Percentiles rank a stretch among this genome's conserved stretches.
Conservation (phyloP, 1,140 invertebrate genomes). For the Frieseomelitta varia region DNA sequence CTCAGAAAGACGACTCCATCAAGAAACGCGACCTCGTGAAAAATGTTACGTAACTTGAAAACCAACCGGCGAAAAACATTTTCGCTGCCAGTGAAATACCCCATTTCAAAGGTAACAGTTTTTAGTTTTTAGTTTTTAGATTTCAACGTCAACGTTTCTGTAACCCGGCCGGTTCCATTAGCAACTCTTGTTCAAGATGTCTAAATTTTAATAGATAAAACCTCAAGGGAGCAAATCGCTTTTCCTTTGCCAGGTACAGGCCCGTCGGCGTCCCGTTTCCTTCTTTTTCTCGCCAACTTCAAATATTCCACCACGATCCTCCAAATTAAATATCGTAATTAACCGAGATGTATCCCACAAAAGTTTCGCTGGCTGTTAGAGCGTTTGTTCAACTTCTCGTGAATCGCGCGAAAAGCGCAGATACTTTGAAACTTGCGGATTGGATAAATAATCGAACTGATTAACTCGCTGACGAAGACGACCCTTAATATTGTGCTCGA, state of each 20-base stretch:
- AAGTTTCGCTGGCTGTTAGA: not conserved
- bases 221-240: not conserved
- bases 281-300: not conserved
- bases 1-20: not conserved
- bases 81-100: conserved; percentile 11
- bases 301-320: not conserved
- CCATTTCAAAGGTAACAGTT: conserved; percentile 22
- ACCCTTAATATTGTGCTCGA: no score
- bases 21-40: conserved; percentile 5
- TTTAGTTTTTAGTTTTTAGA: not conserved
- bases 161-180: not conserved
- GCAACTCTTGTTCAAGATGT: not conserved
- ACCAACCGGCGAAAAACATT: conserved; percentile 8
- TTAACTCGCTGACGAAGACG: not conserved
- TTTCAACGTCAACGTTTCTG: conserved; percentile 15
- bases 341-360: not conserved
- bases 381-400: not conserved
- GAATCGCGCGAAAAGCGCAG: not conserved
- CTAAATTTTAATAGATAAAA: conserved; percentile 11
- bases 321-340: not conserved
- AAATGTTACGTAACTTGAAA: conserved; percentile 10
- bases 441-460: not conserved
- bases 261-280: no score
- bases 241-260: conserved; percentile 1
- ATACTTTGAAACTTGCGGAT: not conserved